Conservation (phyloP, 2,888 invertebrate genomes). For the Polyommatus iphigenia region DNA sequence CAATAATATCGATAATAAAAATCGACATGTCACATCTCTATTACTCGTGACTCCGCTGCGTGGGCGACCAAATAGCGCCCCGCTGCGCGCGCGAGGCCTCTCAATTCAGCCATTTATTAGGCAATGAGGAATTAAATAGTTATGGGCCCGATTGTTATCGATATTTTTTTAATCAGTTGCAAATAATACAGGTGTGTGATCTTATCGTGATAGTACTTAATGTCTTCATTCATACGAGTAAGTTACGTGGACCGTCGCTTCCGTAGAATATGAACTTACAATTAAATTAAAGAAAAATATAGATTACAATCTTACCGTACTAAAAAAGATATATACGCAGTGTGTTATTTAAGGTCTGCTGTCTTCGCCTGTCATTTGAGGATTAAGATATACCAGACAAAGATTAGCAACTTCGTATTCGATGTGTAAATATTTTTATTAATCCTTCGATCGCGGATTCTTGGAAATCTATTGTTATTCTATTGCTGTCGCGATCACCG, state of each 20-base stretch:
- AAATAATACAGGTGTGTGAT: constrained; percentile 9
- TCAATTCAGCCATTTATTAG: constrained; percentile 4
- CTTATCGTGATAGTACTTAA: background rate
- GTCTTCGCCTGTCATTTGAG: background rate
- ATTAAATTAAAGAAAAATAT: background rate
- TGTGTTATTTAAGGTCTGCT: background rate
- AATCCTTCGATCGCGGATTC: too few relatives aligned
- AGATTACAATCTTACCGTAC: background rate
- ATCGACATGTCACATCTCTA: background rate
- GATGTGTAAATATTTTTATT: too few relatives aligned
- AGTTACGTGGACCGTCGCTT: background rate
- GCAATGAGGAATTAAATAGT: background rate
- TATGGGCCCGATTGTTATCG: constrained; percentile 8
- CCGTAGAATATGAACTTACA: background rate
- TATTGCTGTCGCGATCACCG: too few relatives aligned
- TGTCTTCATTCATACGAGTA: constrained; percentile 19
- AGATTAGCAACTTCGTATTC: too few relatives aligned
- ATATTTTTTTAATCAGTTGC: background rate
- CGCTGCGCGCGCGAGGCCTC: background rate
- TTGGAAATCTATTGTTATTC: too few relatives aligned
- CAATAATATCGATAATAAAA: background rate
- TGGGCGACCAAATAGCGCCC: constrained; percentile 4
- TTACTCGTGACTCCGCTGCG: background rate
- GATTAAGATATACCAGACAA: background rate
- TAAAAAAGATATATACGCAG: too few relatives aligned